Evolutionary conservation across 2,888 invertebrate species (phyloP).

Genomic region (Drosophila birchii): DNA sequence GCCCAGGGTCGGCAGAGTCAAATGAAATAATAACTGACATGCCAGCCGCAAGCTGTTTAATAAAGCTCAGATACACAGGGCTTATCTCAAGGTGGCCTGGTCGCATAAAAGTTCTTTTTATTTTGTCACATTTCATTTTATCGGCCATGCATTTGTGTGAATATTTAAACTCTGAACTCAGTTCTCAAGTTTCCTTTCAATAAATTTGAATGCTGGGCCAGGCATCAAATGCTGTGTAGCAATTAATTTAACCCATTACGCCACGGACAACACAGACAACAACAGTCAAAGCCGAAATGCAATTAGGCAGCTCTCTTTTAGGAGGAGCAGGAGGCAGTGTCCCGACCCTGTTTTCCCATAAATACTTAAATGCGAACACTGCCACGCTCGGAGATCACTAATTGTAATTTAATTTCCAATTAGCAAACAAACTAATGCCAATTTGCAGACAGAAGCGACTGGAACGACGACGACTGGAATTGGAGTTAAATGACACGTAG

Average conservation of each 20-base stretch:
- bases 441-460: conserved; percentile 67
- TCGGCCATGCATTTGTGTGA: conserved; percentile 12
- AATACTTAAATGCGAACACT: conserved; percentile 76
- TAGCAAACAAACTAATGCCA: conserved; percentile 83
- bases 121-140: conserved; percentile 1
- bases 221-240: conserved; percentile 27
- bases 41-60: conserved; percentile 41
- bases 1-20: conserved; percentile 10
- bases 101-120: not conserved
- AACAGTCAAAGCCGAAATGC: conserved; percentile 46
- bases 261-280: conserved; percentile 34
- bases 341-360: conserved; percentile 46
- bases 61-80: conserved; percentile 17
- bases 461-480: conserved; percentile 49
- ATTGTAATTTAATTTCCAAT: conserved; percentile 84
- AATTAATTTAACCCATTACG: conserved; percentile 67
- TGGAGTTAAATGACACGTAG: conserved; percentile 75
- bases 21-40: conserved; percentile 14
- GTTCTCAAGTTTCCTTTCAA: conserved; percentile 6
- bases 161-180: not conserved
- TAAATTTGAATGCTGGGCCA: conserved; percentile 10
- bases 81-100: conserved; percentile 17
- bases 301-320: conserved; percentile 54
- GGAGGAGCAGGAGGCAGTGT: conserved; percentile 12
- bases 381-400: conserved; percentile 80